phyloP scores from a whole-genome alignment of 1,140 invertebrate species.

The Contarinia nasturtii region DNA sequence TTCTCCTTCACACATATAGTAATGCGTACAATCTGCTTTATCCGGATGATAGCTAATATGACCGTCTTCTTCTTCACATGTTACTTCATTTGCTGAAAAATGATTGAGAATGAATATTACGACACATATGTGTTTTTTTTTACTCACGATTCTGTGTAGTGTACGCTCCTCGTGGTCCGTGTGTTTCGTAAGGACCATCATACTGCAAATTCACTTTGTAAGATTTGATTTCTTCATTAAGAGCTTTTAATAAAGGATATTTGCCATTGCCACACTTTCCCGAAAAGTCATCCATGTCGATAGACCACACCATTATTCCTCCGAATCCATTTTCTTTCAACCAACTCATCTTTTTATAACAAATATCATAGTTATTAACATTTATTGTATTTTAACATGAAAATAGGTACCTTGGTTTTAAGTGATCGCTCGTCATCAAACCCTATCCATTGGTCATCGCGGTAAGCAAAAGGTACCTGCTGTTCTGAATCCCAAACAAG shows the following conservation, averaged over 20 bases:
- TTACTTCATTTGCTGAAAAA: constrained; percentile 60
- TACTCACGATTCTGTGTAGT: constrained; percentile 61
- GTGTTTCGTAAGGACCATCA: constrained; percentile 67
- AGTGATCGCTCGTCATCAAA: constrained; percentile 88
- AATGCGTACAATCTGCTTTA: constrained; percentile 78
- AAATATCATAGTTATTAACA: background rate
- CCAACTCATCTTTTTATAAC: constrained; percentile 75
- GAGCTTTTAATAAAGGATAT: constrained; percentile 74
- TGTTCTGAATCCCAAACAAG: constrained; percentile 93
- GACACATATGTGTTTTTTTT: background rate
- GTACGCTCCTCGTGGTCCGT: constrained; percentile 47
- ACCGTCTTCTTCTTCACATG: constrained; percentile 81
- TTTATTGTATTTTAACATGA: no score
- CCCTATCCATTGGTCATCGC: constrained; percentile 83
- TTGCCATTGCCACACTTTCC: constrained; percentile 77
- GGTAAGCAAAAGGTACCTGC: constrained; percentile 85
- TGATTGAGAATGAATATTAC: background rate
- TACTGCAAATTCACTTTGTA: constrained; percentile 74
- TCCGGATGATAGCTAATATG: constrained; percentile 85
- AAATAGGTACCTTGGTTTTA: constrained; percentile 60
- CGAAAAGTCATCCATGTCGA: constrained; percentile 89
- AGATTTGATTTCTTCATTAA: constrained; percentile 64
- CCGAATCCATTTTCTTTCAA: constrained; percentile 83
- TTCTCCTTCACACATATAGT: constrained; percentile 91
- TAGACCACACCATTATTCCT: constrained; percentile 94